phyloP scores from a whole-genome alignment of 2,113 vertebrate species.

The Pedionomus torquatus region DNA sequence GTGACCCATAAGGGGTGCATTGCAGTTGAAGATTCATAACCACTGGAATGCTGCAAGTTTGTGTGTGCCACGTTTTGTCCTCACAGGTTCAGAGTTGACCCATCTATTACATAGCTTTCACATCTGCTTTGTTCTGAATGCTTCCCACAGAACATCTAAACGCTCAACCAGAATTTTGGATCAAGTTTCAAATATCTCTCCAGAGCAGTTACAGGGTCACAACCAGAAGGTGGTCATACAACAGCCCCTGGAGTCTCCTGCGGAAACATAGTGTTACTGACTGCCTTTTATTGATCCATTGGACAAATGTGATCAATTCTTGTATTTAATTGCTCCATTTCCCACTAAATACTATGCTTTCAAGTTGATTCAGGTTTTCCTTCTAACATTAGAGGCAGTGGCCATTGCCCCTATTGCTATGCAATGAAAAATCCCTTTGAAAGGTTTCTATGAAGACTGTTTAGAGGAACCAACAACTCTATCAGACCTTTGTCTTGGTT shows the following conservation, averaged over 20 bases:
- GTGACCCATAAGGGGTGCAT: not conserved
- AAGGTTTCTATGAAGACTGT: not conserved
- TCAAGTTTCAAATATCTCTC: not conserved
- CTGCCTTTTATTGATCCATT: not conserved
- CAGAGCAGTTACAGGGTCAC: not conserved
- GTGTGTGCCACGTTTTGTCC: not conserved
- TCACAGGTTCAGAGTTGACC: not conserved
- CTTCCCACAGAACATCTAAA: not conserved
- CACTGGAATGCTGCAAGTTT: not conserved
- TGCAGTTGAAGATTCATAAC: not conserved
- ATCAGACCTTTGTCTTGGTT: not conserved
- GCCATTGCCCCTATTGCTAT: fast-evolving
- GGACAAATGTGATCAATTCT: not conserved
- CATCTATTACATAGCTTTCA: not conserved
- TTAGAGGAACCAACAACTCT: not conserved
- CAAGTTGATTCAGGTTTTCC: not conserved
- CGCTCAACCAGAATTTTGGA: not conserved
- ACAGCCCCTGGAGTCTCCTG: not conserved
- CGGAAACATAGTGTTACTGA: not conserved
- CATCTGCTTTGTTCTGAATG: not conserved
- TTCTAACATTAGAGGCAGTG: not conserved
- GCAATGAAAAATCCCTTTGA: not conserved
- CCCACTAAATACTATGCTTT: not conserved
- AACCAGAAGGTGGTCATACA: not conserved
- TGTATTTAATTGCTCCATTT: not conserved